Evolutionary conservation across 2,797 vertebrate genomes (phyloP).

Genomic region (Aselliscus stoliczkanus): DNA sequence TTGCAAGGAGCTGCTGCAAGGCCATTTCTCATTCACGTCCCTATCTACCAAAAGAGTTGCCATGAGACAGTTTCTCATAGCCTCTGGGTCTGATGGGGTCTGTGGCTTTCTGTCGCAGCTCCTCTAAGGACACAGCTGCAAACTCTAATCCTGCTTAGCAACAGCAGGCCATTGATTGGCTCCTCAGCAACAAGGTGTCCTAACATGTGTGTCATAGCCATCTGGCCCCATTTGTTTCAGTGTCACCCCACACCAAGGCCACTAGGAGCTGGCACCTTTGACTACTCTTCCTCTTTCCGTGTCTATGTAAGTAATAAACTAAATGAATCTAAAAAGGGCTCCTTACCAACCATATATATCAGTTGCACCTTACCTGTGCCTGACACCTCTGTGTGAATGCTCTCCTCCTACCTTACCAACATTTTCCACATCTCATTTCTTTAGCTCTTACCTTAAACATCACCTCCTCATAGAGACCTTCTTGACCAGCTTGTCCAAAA

Average conservation of each 20-base stretch:
- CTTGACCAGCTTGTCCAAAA: neutral
- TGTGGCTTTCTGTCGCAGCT: neutral
- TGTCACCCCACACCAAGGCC: neutral
- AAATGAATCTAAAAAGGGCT: neutral
- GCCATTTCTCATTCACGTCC: neutral
- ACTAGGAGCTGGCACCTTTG: neutral
- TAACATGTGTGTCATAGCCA: neutral
- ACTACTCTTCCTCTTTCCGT: neutral
- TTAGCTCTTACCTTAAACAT: neutral
- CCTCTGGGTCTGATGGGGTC: neutral
- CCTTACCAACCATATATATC: neutral
- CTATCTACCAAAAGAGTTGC: neutral
- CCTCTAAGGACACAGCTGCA: neutral
- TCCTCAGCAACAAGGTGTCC: neutral
- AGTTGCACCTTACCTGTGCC: neutral
- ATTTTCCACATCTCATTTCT: neutral
- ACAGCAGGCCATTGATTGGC: accelerated
- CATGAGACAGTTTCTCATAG: neutral
- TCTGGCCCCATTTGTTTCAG: neutral
- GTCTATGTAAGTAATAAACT: neutral
- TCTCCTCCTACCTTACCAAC: neutral
- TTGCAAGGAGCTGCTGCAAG: neutral
- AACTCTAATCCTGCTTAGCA: neutral
- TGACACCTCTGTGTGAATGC: neutral
- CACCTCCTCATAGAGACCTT: neutral